Conservation (phyloP, 92 coral and sea anemone species). For the Porites lobata region DNA sequence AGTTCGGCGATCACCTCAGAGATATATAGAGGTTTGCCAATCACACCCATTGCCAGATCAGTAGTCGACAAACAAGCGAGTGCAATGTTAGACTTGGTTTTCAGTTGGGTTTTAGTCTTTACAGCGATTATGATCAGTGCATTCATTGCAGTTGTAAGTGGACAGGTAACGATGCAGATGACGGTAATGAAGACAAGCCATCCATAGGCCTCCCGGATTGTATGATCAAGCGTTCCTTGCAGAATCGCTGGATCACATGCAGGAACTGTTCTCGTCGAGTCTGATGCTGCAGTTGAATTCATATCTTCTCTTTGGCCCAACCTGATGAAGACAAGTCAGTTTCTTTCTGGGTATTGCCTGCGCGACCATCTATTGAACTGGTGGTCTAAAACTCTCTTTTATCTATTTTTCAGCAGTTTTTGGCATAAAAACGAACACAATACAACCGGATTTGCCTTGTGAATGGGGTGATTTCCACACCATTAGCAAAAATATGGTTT, state of each 20-base stretch:
- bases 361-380: too few species aligned
- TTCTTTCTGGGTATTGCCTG: too few species aligned
- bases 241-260: neutral
- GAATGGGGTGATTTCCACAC: too few species aligned
- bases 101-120: neutral
- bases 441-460: too few species aligned
- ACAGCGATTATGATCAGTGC: neutral
- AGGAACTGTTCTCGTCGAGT: neutral
- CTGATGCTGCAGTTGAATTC: too few species aligned
- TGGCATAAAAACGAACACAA: too few species aligned
- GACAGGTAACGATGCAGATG: neutral
- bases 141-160: neutral
- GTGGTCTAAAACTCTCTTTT: too few species aligned
- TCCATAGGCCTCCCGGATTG: neutral
- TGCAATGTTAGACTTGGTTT: neutral
- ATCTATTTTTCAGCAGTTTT: too few species aligned
- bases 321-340: too few species aligned
- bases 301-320: too few species aligned
- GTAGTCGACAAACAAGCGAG: neutral
- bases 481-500: too few species aligned
- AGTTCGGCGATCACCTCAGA: constrained; percentile 36
- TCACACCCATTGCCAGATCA: neutral
- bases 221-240: neutral
- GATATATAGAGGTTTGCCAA: neutral
- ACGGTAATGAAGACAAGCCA: neutral